Conservation (phyloP, 1,140 invertebrate genomes). For the Tribolium madens region DNA sequence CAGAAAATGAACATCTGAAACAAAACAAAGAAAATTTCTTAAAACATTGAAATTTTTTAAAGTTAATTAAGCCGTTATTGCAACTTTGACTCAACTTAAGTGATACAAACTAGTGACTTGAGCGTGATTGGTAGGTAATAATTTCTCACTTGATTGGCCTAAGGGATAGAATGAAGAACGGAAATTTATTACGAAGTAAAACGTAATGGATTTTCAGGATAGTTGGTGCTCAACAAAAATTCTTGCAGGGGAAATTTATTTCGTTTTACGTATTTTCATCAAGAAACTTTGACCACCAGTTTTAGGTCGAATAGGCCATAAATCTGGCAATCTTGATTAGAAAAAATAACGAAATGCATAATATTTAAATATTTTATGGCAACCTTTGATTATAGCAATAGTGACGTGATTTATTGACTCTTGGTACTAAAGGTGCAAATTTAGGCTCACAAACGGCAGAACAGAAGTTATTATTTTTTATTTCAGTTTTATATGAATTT, state of each 20-base stretch:
- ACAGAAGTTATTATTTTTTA: too few relatives aligned
- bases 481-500: too few relatives aligned
- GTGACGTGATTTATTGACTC: not conserved
- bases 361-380: not conserved
- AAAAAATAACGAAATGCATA: not conserved
- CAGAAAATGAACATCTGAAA: not conserved
- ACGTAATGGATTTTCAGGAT: constrained; percentile 32
- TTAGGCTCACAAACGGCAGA: too few relatives aligned
- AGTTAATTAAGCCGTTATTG: constrained; percentile 9
- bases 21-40: not conserved
- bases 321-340: not conserved
- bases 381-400: not conserved
- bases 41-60: not conserved
- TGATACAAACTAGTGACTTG: constrained; percentile 32
- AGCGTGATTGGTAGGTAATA: constrained; percentile 33
- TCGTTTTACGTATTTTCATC: not conserved
- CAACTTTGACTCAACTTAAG: constrained; percentile 13
- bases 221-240: constrained; percentile 24
- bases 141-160: constrained; percentile 31
- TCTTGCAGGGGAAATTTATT: constrained; percentile 23
- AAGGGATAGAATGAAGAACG: constrained; percentile 30
- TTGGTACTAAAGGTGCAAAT: not conserved
- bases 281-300: not conserved
- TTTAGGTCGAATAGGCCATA: not conserved
- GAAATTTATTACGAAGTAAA: constrained; percentile 29